Base-by-base conservation (phyloP, 92 coral and sea anemone genomes). In the Bergia puertoricense region DNA sequence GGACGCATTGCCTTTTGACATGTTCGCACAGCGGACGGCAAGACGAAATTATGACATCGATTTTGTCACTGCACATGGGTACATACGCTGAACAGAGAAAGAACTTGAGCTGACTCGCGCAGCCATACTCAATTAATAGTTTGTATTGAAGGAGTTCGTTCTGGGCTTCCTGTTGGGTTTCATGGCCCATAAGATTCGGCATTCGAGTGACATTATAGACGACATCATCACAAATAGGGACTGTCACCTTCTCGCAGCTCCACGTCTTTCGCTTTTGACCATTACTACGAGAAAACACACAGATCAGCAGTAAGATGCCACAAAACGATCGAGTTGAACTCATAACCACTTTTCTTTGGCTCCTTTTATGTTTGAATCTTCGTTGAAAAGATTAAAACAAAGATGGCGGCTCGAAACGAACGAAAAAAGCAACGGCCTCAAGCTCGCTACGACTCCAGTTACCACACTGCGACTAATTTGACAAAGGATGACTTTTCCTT, bases 21-120 rank as follows among this genome's bases (percentile, higher is more conserved):
- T 94, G 90, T 51, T 97, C 99, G 88, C 99, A 97, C 88, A 97
- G 91, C 20, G 99, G 98, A 18, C 99, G 95, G 88, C 99, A 97
- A 5, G 99, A 91, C 38, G 94, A 93, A 72, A 97, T 95, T 54
- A 83, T 45, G 40, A 93, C 89, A 45, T 93, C 93, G 9, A 96
- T 89, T 85, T 92, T 91, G 2, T 94, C 92, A 0, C 96, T 92
- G 65, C 99, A 97, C 96, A 97, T 90, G 13, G 99, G 99, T 54
- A 95, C 96, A 81, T 95, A 95, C 69, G 96, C 94, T 46, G 99
- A 97, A 72, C 99, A 97, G 48, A 97, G 90, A 86, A 97, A 97
- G 89, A 97, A 95, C 75, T 89, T 89, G 91, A 95, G 75, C 67
- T 96, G 98, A 16, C 91, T 88, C 6, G 98, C 98, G 62, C 99